A percentile compares a stretch with the other conserved stretches of the same genome.
phyloP scores from a whole-genome alignment of 2,797 vertebrate genomes.

The Tokudaia tokunoshimensis region DNA sequence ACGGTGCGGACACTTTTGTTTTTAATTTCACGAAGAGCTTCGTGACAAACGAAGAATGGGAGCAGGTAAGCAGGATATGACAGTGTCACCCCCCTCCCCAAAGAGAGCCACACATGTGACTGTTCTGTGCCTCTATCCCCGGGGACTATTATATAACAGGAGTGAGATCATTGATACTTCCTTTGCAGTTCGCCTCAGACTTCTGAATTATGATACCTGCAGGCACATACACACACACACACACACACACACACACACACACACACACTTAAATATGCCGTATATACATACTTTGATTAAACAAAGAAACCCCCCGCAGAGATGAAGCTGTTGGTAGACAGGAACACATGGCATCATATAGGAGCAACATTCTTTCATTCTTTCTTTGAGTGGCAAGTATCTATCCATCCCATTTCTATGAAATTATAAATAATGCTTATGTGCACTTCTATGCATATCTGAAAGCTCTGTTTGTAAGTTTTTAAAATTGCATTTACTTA shows the following conservation, averaged over 20 bases:
- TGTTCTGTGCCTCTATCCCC: neutral
- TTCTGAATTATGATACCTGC: neutral
- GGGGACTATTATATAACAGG: neutral
- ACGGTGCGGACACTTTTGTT: neutral
- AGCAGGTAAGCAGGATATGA: neutral
- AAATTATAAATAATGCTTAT: neutral
- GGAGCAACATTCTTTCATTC: neutral
- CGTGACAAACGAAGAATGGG: neutral
- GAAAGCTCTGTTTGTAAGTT: neutral
- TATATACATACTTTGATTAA: neutral
- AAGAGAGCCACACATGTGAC: neutral
- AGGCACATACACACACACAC: neutral
- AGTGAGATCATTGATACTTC: neutral
- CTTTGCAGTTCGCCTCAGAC: neutral
- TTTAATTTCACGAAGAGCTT: neutral
- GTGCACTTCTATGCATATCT: neutral
- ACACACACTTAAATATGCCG: neutral
- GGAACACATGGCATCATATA: neutral
- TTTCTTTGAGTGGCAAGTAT: neutral
- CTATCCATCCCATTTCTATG: neutral
- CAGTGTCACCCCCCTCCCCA: neutral
- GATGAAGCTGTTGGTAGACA: neutral
- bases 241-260: neutral
- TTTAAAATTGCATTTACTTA: neutral
- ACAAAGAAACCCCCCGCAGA: neutral